Base-by-base conservation (phyloP, 37 sponge, comb jelly and placozoan genomes). In the Halisarca cf. caerulea region DNA sequence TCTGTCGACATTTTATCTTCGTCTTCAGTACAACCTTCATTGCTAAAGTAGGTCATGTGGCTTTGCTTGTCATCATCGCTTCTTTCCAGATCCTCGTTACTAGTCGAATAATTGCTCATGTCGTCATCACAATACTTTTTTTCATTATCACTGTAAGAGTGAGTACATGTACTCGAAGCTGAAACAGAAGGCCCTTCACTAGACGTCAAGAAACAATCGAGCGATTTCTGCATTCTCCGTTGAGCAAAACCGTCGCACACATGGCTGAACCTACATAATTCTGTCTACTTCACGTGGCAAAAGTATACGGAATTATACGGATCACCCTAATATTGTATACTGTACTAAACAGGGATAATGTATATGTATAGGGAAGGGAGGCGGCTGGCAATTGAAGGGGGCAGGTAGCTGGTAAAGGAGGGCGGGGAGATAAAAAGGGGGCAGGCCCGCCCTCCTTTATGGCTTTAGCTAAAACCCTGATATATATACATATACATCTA, bases 101-200 rank as follows among this genome's bases (percentile, higher is more conserved):
- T 62, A 62, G 64, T 62, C 64, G 15, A n/a, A 62, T 47, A 47
- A 47, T 62, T 15, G 25, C 30, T 62, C 64, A 62, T n/a, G 18
- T 62, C n/a, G 64, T 62, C n/a, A 62, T 62, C 64, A 62, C 30
- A 23, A 30, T 62, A 28, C n/a, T 62, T 62, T 62, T 28, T 15
- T 30, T 28, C 64, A 62, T 28, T 62, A 62, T 62, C 64, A 15
- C 64, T 62, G 64, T 62, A 30, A 62, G 64, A 62, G 5, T 62
- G 64, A 62, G 64, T 62, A 28, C 64, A 30, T 62, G 64, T 62
- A 62, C 30, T 62, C 6, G 64, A 30, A 62, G 64, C 64, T 62
- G 64, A 62, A 62, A 23, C 15, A 62, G 64, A 62, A 62, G 64
- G 64, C 64, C 64, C n/a, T 62, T 62, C 64, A 15, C 64, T 62